phyloP scores from a whole-genome alignment of 2,888 invertebrate genomes.

The Dendrolimus pini region DNA sequence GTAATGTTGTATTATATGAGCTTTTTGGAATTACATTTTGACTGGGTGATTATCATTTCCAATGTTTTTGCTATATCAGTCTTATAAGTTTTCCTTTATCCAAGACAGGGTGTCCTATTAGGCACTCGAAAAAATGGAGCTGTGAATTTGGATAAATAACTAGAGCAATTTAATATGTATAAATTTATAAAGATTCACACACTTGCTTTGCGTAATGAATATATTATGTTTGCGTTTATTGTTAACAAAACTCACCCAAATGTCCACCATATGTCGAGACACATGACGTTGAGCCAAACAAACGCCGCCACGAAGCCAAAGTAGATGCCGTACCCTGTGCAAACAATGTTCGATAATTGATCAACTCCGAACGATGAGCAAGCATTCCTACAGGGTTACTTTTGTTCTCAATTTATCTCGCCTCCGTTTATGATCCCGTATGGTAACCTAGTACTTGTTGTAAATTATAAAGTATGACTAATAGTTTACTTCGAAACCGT shows the following conservation, averaged over 20 bases:
- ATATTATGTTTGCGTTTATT: slow-evolving; percentile 25
- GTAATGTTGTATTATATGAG: too few relatives aligned
- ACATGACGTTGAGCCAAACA: slow-evolving; percentile 87
- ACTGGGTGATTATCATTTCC: too few relatives aligned
- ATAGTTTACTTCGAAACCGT: slow-evolving; percentile 7
- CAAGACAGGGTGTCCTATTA: too few relatives aligned
- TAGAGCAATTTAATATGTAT: neutral
- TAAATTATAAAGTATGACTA: neutral
- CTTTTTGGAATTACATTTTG: too few relatives aligned
- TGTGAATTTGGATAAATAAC: too few relatives aligned
- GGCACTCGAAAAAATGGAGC: too few relatives aligned
- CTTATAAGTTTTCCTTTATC: too few relatives aligned
- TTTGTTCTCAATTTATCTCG: slow-evolving; percentile 12
- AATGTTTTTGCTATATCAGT: too few relatives aligned
- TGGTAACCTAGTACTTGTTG: neutral
- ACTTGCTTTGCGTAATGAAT: slow-evolving; percentile 12
- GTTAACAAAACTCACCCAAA: slow-evolving; percentile 79
- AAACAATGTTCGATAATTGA: slow-evolving; percentile 42
- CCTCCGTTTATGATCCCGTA: neutral
- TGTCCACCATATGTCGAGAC: slow-evolving; percentile 89
- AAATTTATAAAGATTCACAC: slow-evolving; percentile 14
- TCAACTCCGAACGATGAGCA: slow-evolving; percentile 16
- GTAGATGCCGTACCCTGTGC: slow-evolving; percentile 80
- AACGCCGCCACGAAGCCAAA: slow-evolving; percentile 84
- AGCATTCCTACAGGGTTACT: slow-evolving; percentile 16